A percentile compares a stretch with the other conserved stretches of the same genome.
phyloP scores from a whole-genome alignment of 2,797 vertebrate genomes.

The Galaxias olidus region DNA sequence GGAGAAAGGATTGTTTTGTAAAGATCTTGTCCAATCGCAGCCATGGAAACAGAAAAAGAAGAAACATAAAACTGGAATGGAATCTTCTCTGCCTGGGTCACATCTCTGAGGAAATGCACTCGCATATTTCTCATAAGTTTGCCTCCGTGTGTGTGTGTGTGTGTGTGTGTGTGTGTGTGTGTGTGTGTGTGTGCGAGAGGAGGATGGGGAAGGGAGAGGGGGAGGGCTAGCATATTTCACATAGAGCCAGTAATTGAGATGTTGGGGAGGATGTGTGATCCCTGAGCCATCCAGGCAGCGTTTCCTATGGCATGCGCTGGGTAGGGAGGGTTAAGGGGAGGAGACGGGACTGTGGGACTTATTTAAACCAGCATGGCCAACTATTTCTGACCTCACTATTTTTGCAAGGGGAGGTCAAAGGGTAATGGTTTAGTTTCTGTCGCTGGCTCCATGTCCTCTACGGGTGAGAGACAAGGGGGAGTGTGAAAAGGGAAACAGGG shows the following conservation, averaged over 20 bases:
- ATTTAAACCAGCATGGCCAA: conserved; percentile 23
- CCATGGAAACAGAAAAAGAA: neutral
- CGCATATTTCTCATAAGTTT: conserved; percentile 42
- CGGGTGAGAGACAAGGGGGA: conserved; percentile 17
- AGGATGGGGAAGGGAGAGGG: neutral
- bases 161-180: neutral
- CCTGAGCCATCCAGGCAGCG: neutral
- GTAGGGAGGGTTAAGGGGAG: neutral
- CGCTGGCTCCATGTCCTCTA: conserved; percentile 46
- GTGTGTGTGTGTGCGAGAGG: neutral
- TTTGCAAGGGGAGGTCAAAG: conserved; percentile 48
- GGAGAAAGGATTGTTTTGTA: conserved; percentile 1
- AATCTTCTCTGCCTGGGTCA: neutral
- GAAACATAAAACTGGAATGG: neutral
- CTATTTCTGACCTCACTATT: conserved; percentile 49
- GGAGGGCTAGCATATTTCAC: neutral
- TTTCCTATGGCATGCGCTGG: conserved; percentile 4
- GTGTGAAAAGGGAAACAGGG: conserved; percentile 2
- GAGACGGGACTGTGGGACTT: conserved; percentile 17
- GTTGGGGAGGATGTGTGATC: conserved; percentile 14
- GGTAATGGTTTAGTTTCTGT: conserved; percentile 53
- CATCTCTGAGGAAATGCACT: conserved; percentile 15
- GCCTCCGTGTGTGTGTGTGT: conserved; percentile 10
- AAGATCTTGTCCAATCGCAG: neutral
- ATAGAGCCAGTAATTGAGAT: conserved; percentile 31